Base-by-base conservation (phyloP, 2,797 vertebrate genomes). In the Sebastiscus albofasciatus region DNA sequence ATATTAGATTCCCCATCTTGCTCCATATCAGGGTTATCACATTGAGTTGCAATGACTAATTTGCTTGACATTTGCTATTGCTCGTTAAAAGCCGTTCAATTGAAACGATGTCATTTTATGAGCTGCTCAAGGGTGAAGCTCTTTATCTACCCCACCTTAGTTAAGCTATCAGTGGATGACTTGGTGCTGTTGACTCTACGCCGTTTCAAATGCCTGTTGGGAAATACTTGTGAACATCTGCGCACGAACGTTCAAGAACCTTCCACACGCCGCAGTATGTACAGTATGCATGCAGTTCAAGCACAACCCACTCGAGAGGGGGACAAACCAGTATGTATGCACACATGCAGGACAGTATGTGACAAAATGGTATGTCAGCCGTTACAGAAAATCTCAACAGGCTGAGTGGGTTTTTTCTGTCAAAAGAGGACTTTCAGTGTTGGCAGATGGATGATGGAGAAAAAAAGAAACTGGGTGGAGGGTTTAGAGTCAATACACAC, bases 401-500 rank as follows among this genome's bases (percentile, higher is more conserved):
- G 80, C 77, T 67, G 83, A 90, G 89, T 91, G 87, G 83, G 89
- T 87, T 93, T 85, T 84, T 68, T 85, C 81, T 87, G 79, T 94
- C 87, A 92, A 86, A 88, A 54, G 60, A 83, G 36, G 65, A 90
- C 88, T 88, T 86, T 91, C 85, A 90, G 77, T 80, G 82, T 82
- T 84, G 82, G 89, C 90, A 92, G 90, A 93, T 91, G 80, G 90
- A 85, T 87, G 87, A 83, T 83, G 82, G 64, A 79, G 67, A 18
- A 67, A 85, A 85, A 72, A 83, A 81, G 31, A 68, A 89, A 79
- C 65, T 73, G 87, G 86, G 81, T 71, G 88, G 81, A 87, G 75
- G 84, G 69, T 78, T 87, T 52, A 61, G 77, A 84, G 73, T 82
- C 76, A 87, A 73, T 61, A 80, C 81, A 85, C 11, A 77, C 36